Evolutionary conservation across 2,797 vertebrate genomes (phyloP).

Genomic region (Channallabes apus): DNA sequence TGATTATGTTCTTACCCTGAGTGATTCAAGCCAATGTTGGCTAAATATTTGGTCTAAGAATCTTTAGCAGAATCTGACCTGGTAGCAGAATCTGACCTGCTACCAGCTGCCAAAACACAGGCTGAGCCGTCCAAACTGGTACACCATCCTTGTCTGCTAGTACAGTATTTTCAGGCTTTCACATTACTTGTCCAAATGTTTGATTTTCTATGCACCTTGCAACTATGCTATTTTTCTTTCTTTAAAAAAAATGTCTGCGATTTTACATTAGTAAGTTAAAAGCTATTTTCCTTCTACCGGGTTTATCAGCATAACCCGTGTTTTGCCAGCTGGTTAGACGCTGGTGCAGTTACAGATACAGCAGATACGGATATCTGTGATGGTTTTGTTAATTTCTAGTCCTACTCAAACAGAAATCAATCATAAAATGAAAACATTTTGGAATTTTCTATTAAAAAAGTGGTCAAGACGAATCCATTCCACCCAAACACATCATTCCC

Average conservation of each 20-base stretch:
- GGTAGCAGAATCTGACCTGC: background rate
- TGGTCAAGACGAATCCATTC: background rate
- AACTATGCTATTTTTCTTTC: background rate
- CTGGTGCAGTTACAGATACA: background rate
- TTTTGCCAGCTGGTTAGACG: constrained; percentile 6
- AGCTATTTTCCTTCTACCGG: background rate
- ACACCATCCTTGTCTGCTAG: background rate
- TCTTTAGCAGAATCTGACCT: background rate
- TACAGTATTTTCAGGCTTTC: constrained; percentile 2
- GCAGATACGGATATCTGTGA: background rate
- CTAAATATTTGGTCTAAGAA: constrained; percentile 9
- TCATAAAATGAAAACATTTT: background rate
- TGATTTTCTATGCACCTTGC: background rate
- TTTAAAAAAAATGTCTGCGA: background rate
- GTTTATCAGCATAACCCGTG: background rate
- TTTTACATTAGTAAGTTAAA: constrained; percentile 4
- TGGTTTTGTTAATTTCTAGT: background rate
- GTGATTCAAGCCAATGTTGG: constrained; percentile 33
- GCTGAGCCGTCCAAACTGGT: background rate
- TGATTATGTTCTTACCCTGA: constrained; percentile 18
- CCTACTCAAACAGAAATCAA: background rate
- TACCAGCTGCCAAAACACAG: constrained; percentile 21
- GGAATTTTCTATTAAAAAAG: background rate
- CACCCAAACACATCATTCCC: constrained; percentile 21
- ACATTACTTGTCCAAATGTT: constrained; percentile 9